phyloP scores from a whole-genome alignment of 2,797 vertebrate species.

The Sciurus vulgaris region DNA sequence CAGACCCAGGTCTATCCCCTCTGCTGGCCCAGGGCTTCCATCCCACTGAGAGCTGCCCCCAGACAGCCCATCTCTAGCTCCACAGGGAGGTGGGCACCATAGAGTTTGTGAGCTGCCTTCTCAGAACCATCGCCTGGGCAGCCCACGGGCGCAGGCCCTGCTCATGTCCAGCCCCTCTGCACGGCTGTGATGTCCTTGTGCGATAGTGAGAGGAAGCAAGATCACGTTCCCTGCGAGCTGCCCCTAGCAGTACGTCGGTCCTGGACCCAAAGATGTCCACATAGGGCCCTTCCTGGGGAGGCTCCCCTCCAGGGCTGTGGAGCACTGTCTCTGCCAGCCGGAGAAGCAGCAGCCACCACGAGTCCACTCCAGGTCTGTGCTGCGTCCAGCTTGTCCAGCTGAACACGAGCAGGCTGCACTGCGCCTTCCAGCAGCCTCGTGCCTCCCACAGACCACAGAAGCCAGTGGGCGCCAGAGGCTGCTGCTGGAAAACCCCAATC shows the following conservation, averaged over 20 bases:
- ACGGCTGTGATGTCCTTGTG: too few relatives aligned
- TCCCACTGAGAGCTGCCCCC: not conserved
- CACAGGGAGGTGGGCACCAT: fast-evolving
- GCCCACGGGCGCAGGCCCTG: too few relatives aligned
- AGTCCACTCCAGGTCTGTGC: not conserved
- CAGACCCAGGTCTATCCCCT: not conserved
- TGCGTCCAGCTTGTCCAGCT: not conserved
- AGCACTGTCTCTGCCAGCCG: not conserved
- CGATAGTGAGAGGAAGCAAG: too few relatives aligned
- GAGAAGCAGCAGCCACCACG: not conserved
- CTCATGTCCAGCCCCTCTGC: not conserved
- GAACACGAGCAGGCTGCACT: too few relatives aligned
- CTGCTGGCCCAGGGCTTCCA: fast-evolving
- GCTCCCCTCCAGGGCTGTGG: not conserved
- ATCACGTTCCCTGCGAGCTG: too few relatives aligned
- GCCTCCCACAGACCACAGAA: too few relatives aligned
- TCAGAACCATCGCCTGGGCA: too few relatives aligned
- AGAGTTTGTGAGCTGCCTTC: not conserved
- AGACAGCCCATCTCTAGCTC: too few relatives aligned
- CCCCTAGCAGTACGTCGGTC: not conserved
- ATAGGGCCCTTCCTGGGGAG: too few relatives aligned
- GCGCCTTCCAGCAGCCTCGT: not conserved
- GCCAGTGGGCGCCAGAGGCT: not conserved
- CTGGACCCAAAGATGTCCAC: not conserved
- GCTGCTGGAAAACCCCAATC: not conserved